A percentile compares a stretch with the other conserved stretches of the same genome.
Conservation (phyloP, 2,888 invertebrate species). For the Tachina grossa region DNA sequence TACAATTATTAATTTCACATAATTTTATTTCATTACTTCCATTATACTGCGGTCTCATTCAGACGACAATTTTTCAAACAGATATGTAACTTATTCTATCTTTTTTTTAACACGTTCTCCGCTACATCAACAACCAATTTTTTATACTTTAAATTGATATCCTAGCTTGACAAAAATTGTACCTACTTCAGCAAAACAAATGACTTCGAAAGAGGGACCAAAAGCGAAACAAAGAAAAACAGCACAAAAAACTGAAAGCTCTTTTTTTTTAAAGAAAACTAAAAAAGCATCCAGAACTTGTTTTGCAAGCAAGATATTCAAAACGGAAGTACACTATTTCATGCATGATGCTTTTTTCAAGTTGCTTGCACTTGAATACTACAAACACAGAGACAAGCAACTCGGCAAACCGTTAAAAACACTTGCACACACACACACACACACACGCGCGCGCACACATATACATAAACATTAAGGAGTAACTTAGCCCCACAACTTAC, state of each 20-base stretch:
- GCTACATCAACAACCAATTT: background rate
- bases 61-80: background rate
- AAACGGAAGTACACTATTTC: slow-evolving; percentile 67
- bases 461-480: background rate
- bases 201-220: slow-evolving; percentile 37
- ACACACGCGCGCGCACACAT: too few relatives aligned
- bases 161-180: slow-evolving; percentile 35
- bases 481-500: too few relatives aligned
- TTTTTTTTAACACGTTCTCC: background rate
- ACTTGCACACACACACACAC: background rate
- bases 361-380: slow-evolving; percentile 50
- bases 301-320: slow-evolving; percentile 62
- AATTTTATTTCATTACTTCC: background rate
- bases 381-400: slow-evolving; percentile 16
- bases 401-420: background rate
- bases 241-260: background rate
- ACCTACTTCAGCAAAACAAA: slow-evolving; percentile 64
- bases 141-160: slow-evolving; percentile 20
- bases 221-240: background rate
- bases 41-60: background rate
- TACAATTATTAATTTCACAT: too few relatives aligned
- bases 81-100: background rate
- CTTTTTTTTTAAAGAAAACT: background rate
- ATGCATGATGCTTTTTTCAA: slow-evolving; percentile 67
- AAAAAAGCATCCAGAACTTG: background rate